Evolutionary conservation across 2,113 vertebrate genomes (phyloP).

Genomic region (Dissostichus mawsoni): DNA sequence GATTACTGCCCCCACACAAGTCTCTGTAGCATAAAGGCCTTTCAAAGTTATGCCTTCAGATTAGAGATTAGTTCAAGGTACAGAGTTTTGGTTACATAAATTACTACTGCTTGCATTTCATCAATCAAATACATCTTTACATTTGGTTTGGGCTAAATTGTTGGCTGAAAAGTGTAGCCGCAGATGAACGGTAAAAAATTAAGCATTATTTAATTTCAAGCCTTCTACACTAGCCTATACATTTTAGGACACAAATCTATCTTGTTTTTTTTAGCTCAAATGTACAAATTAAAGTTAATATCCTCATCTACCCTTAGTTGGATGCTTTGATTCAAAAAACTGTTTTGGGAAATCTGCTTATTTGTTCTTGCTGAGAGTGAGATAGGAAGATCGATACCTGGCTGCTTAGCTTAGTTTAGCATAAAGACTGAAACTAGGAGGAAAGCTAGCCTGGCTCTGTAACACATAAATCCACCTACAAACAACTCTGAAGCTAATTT

Average conservation of each 20-base stretch:
- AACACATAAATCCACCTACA: background rate
- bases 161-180: background rate
- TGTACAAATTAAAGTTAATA: background rate
- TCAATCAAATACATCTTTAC: constrained; percentile 3
- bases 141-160: background rate
- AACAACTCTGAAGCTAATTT: background rate
- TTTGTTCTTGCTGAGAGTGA: background rate
- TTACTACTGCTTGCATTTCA: background rate
- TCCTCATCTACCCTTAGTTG: background rate
- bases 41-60: constrained; percentile 17
- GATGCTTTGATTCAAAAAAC: background rate
- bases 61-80: background rate
- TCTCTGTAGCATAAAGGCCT: constrained; percentile 5
- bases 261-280: background rate
- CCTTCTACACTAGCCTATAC: too few species aligned
- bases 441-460: background rate
- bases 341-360: background rate
- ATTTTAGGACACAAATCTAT: background rate
- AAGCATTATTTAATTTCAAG: background rate
- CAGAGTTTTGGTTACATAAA: background rate
- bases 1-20: constrained; percentile 39
- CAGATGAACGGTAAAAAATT: background rate
- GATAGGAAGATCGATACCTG: background rate
- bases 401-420: background rate
- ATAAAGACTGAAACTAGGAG: background rate